These are phyloP conservation scores for Dermochelys coriacea DNA, from an alignment of 2,797 vertebrate species.

Conservation along the genomic window DNA sequence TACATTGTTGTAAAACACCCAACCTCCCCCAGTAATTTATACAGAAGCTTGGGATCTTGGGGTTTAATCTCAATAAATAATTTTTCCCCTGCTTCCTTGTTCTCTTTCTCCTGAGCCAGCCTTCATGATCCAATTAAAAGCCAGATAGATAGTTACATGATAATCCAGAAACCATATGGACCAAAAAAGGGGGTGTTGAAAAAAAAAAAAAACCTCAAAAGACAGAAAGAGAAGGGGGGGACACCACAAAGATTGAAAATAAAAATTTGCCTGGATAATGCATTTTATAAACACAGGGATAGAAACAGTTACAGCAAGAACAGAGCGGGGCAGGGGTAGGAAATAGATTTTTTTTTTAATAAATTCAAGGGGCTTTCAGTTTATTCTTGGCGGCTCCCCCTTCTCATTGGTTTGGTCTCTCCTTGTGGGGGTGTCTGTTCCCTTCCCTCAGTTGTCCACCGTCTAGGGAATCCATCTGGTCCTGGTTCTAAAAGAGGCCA, in stretches of 20 bases:
- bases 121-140: constrained; percentile 62
- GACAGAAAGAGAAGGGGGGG: background rate
- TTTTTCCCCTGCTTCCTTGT: constrained; percentile 75
- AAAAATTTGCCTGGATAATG: constrained; percentile 84
- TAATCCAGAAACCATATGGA: constrained; percentile 76
- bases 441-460: constrained; percentile 73
- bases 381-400: constrained; percentile 71
- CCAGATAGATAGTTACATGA: constrained; percentile 70
- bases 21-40: constrained; percentile 65
- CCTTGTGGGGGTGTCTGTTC: constrained; percentile 60
- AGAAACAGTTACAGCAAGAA: constrained; percentile 86
- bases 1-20: constrained; percentile 81
- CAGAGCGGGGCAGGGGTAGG: constrained; percentile 78
- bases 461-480: constrained; percentile 67
- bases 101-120: constrained; percentile 75
- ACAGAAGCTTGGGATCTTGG: constrained; percentile 70
- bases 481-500: constrained; percentile 71
- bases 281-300: constrained; percentile 86
- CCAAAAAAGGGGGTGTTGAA: constrained; percentile 7
- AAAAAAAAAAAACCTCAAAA: background rate
- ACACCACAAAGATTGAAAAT: constrained; percentile 81
- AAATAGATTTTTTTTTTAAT: constrained; percentile 77
- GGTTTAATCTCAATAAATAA: constrained; percentile 76
- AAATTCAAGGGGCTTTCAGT: constrained; percentile 78
- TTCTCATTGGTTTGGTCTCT: constrained; percentile 78